Base-by-base conservation (phyloP, 2,113 vertebrate genomes). In the Pelecanoides urinatrix region DNA sequence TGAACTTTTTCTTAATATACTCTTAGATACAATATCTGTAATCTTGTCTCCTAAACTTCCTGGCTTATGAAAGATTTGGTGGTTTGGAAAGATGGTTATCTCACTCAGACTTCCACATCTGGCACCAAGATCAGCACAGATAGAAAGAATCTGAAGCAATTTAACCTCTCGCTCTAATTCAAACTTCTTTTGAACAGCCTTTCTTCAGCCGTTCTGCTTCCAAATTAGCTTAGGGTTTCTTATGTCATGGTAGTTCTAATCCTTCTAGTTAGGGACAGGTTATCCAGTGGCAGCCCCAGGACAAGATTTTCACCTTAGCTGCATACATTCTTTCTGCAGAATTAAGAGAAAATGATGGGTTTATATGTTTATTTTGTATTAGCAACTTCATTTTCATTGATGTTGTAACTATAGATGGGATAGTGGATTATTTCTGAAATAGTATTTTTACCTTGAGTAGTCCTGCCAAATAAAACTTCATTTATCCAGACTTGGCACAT, bases 191-290 rank as follows among this genome's bases (percentile, higher is more conserved):
- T 94, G 66, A 96, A 96, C 86, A 95, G 93, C 68, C 91, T 96
- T 94, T 95, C 92, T 96, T 96, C 90, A 88, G 92, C 94, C 96
- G 88, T 90, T 95, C 86, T 93, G 50, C 76, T 86, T 95, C 61
- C 36, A 95, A 97, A 96, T 97, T 96, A 95, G 82, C 72, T 92
- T 77, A 94, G 92, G 96, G 93, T 96, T 97, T 93, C 94, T 96
- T 87, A 85, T 84, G 76, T 91, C 90, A 61, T 92, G 81, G 91
- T 87, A 95, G 76, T 80, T 80, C 73, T 97, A 96, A 97, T 97
- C 96, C 76, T 92, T 84, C 93, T 84, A 83, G 86, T 96, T 96
- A 97, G 49, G 52, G 61, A 42, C 68, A 92, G 86, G 80, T 75
- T 93, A 94, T 81, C 79, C 82, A 91, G 82, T 67, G 76, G 36